Conservation (phyloP, 2,113 vertebrate genomes). For the Nesogale talazaci region DNA sequence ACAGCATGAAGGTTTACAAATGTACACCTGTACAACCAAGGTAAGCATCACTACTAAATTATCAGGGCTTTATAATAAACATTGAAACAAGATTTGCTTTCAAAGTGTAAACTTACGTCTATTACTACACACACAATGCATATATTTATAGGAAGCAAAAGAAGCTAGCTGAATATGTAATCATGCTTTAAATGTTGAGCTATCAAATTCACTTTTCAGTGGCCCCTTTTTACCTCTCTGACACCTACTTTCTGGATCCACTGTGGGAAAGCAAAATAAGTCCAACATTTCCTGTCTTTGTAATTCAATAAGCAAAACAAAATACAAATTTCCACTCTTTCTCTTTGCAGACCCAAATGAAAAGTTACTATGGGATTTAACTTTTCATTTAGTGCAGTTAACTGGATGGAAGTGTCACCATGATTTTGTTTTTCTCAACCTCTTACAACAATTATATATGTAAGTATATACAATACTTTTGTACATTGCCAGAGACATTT, state of each 20-base stretch:
- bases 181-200: conserved; percentile 93
- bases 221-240: conserved; percentile 86
- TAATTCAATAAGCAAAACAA: conserved; percentile 88
- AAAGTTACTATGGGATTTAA: conserved; percentile 80
- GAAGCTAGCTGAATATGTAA: conserved; percentile 91
- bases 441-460: conserved; percentile 89
- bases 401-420: conserved; percentile 84
- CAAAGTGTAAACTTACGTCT: conserved; percentile 98
- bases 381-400: conserved; percentile 80
- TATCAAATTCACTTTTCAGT: conserved; percentile 89
- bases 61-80: conserved; percentile 96
- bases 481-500: conserved; percentile 87
- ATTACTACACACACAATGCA: conserved; percentile 97
- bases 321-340: conserved; percentile 86
- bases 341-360: conserved; percentile 83
- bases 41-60: conserved; percentile 96
- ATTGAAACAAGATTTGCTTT: conserved; percentile 90
- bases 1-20: conserved; percentile 99
- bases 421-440: conserved; percentile 83
- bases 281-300: conserved; percentile 85
- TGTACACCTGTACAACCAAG: conserved; percentile 99
- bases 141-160: conserved; percentile 96
- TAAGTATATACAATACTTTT: conserved; percentile 91
- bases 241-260: conserved; percentile 84
- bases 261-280: conserved; percentile 87